phyloP scores from a whole-genome alignment of 2,888 invertebrate genomes.

The Tipula unca region DNA sequence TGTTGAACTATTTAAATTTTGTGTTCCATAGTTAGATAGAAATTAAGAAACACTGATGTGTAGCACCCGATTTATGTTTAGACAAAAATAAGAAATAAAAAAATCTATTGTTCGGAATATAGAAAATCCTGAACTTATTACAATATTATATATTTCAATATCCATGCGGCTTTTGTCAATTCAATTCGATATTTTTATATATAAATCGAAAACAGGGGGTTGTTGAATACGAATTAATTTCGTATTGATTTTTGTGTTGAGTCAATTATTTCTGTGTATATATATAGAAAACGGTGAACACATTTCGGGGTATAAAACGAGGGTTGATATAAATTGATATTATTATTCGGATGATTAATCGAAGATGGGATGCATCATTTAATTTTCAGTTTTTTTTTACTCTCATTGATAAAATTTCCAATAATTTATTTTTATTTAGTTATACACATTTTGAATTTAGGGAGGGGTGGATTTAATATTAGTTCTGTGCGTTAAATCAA shows the following conservation, averaged over 20 bases:
- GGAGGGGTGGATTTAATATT: not conserved
- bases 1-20: too few species aligned
- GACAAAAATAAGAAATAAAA: not conserved
- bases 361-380: not conserved
- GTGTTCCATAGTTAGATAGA: too few species aligned
- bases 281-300: not conserved
- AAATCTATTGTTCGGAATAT: not conserved
- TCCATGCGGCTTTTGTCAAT: not conserved
- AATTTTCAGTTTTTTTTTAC: not conserved
- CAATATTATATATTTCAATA: not conserved
- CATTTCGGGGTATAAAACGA: not conserved
- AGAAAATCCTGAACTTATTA: not conserved
- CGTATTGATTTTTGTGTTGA: not conserved
- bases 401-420: not conserved
- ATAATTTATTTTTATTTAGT: not conserved
- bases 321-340: not conserved
- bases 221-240: not conserved
- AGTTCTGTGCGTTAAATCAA: not conserved
- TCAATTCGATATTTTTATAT: not conserved
- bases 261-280: not conserved
- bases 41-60: too few species aligned
- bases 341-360: not conserved
- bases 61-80: too few species aligned
- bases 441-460: not conserved
- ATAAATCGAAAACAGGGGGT: not conserved